Percentiles rank a stretch among this genome's conserved stretches.
These are phyloP conservation scores for Acheta domesticus DNA, from an alignment of 2,888 invertebrate species.

Conservation along the genomic window DNA sequence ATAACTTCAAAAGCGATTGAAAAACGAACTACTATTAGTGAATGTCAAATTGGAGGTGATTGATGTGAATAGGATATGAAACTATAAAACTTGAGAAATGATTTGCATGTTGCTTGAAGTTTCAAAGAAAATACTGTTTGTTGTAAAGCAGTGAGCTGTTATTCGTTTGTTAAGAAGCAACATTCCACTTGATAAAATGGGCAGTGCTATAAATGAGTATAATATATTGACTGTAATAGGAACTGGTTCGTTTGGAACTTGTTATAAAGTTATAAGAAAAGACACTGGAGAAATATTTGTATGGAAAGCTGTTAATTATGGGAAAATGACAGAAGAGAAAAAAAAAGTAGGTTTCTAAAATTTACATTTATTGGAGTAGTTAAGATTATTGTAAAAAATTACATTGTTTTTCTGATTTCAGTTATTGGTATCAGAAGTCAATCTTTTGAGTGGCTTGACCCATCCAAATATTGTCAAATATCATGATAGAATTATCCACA, in stretches of 20 bases:
- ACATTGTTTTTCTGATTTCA: slow-evolving; percentile 33
- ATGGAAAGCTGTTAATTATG: slow-evolving; percentile 62
- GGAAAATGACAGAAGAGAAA: slow-evolving; percentile 53
- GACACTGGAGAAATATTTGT: slow-evolving; percentile 54
- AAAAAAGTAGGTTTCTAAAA: slow-evolving; percentile 47
- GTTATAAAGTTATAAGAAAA: slow-evolving; percentile 59
- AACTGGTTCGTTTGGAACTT: slow-evolving; percentile 57
- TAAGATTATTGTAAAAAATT: neutral
- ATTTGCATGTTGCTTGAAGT: no score
- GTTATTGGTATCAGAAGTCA: slow-evolving; percentile 55
- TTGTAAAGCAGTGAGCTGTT: no score
- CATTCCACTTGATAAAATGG: slow-evolving; percentile 30
- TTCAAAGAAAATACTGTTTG: no score
- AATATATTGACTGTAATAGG: slow-evolving; percentile 58
- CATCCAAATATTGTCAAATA: slow-evolving; percentile 59
- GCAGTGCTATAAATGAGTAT: slow-evolving; percentile 50
- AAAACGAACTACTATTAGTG: no score
- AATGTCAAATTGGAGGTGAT: no score
- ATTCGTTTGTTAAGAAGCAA: no score
- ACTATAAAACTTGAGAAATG: no score
- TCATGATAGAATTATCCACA: slow-evolving; percentile 56
- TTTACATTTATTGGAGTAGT: neutral
- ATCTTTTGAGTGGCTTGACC: slow-evolving; percentile 53
- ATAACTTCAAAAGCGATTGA: no score
- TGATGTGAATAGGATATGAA: no score